Base-by-base conservation (phyloP, 2,888 invertebrate species). In the Clepsis dumicolana region DNA sequence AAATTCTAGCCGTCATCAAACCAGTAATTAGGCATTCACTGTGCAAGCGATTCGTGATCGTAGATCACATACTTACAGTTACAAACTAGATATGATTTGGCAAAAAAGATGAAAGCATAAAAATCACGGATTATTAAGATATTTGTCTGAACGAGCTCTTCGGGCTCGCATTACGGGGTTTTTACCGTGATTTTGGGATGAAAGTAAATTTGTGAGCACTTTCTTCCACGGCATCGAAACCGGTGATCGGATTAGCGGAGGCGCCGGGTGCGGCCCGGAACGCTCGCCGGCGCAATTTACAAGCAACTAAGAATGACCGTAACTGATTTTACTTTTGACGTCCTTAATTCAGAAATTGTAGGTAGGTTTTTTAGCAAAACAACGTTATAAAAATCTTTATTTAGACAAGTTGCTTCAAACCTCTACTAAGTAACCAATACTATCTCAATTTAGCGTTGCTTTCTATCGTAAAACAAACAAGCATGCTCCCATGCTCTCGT, bases 381-480 rank as follows among this genome's bases (percentile, higher is more conserved):
- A 29, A 29, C 29, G 29, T 29, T n/a, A n/a, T 29, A 29, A 29
- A 29, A 29, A 29, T 4, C 29, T 3, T 29, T 29, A 29, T n/a
- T n/a, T 29, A 29, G 29, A 29, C 29, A 7, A 29, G 29, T 29
- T n/a, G n/a, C n/a, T n/a, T n/a, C n/a, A n/a, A n/a, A n/a, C n/a
- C n/a, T n/a, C n/a, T n/a, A n/a, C n/a, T n/a, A n/a, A n/a, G n/a
- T n/a, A n/a, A n/a, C n/a, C n/a, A n/a, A n/a, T n/a, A n/a, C n/a
- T n/a, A 65, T 60, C 41, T 35, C 54, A 61, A 25, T 48, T 54
- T 54, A 41, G 12, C 29, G 12, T 32, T 21, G 52, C 59, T 52
- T 65, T 60, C 32, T 52, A 53, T 60, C 44, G 60, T 41, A 44
- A 65, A 65, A 32, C 53, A 65, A 65, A 32, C 53, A 41, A 41